Evolutionary conservation across 1,140 invertebrate species (phyloP).

Genomic region (Brachionus manjavacas): DNA sequence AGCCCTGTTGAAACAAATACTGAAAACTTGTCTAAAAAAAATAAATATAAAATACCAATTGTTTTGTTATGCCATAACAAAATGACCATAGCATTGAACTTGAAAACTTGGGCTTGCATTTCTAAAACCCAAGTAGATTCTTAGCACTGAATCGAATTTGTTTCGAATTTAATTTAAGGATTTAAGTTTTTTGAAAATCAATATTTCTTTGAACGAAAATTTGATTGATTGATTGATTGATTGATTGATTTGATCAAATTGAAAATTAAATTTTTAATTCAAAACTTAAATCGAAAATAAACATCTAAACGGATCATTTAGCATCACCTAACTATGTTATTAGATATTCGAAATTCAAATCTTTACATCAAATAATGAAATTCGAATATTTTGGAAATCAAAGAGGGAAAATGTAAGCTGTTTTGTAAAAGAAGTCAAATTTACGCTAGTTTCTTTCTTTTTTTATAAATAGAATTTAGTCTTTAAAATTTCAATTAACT

Average conservation of each 20-base stretch:
- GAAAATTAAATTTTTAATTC: neutral
- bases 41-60: neutral
- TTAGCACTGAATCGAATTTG: neutral
- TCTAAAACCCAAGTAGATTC: neutral
- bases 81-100: neutral
- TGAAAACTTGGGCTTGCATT: neutral
- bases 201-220: neutral
- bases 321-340: neutral
- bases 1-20: neutral
- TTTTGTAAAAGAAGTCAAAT: neutral
- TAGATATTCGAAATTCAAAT: neutral
- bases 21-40: neutral
- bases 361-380: neutral
- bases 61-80: neutral
- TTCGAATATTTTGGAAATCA: neutral
- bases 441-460: too few species aligned
- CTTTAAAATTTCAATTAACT: neutral
- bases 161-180: neutral
- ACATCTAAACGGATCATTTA: neutral
- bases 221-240: neutral
- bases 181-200: neutral
- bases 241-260: neutral
- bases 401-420: neutral
- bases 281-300: neutral
- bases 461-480: neutral